These are phyloP conservation scores for Xanthorhoe spadicearia DNA, from an alignment of 2,888 invertebrate genomes.

Conservation along the genomic window DNA sequence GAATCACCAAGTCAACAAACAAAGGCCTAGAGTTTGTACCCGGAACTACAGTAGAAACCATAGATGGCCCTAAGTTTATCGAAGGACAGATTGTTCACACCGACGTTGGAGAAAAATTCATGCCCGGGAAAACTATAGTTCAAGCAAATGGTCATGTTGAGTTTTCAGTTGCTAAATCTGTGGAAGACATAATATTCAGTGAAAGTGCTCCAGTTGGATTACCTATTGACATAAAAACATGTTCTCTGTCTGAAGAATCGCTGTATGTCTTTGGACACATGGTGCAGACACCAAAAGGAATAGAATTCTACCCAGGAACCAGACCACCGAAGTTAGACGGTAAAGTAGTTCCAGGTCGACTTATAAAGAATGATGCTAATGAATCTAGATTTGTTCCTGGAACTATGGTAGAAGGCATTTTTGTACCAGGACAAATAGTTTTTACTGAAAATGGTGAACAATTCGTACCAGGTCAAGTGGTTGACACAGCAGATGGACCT, in stretches of 20 bases:
- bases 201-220: conserved; percentile 83
- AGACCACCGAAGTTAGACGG: conserved; percentile 81
- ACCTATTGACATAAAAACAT: conserved; percentile 84
- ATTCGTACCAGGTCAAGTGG: conserved; percentile 89
- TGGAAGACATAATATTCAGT: conserved; percentile 83
- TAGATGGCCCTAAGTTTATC: conserved; percentile 86
- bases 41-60: conserved; percentile 86
- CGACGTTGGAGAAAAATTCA: conserved; percentile 85
- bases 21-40: conserved; percentile 83
- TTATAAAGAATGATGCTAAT: conserved; percentile 85
- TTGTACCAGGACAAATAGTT: conserved; percentile 88
- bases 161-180: conserved; percentile 85
- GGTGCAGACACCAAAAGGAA: conserved; percentile 86
- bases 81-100: conserved; percentile 87
- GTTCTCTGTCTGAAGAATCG: conserved; percentile 79
- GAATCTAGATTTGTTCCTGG: conserved; percentile 89
- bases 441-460: conserved; percentile 88
- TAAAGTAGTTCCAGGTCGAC: conserved; percentile 86
- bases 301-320: conserved; percentile 87
- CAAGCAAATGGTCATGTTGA: conserved; percentile 80
- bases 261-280: conserved; percentile 87
- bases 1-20: conserved; percentile 78
- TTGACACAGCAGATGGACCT: conserved; percentile 87
- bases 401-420: conserved; percentile 87
- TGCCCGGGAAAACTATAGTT: conserved; percentile 85